Evolutionary conservation across 2,888 invertebrate genomes (phyloP), one percentile per base, ranked within the genome.

Genomic region (Xestia ashworthii): DNA sequence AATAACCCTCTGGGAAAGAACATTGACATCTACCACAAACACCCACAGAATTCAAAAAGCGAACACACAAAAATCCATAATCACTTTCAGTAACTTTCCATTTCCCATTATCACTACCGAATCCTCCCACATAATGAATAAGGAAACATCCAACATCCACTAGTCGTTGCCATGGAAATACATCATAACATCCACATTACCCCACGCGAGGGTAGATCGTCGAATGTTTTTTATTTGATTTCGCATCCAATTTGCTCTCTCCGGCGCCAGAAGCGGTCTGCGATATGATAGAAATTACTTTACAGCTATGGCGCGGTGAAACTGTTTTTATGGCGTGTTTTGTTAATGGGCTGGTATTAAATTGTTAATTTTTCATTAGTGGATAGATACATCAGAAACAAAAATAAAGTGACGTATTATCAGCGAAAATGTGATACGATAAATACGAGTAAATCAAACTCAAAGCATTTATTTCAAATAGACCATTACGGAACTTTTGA

Each of bases 161-260:
- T 73, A 81, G 74, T 50, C 62, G 80, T 81, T 71, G 48, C 84
- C 81, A 87, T 83, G 74, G 83, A 69, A 79, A 85, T 76, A 85
- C 78, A 82, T 85, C 85, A 87, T 89, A 88, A 88, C 87, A 87
- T 85, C 77, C 88, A 82, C 84, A 90, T 90, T 89, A 89, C 86
- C 85, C 85, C 89, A 87, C 88, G 90, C 88, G 90, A 86, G 88
- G 82, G 76, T 91, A 90, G 91, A 92, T 91, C 91, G 90, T 90
- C 88, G 87, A 93, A 93, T 92, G 93, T 95, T 95, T 88, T 95
- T 95, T 95, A 96, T 96, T 95, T 93, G 94, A 96, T 95, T 96
- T 95, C 93, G 92, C 93, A 93, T 95, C 93, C 95, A 96, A 96
- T 96, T 95, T 95, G 91, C 91, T 81, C 89, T 87, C 85, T 86